A percentile compares a stretch with the other conserved stretches of the same genome.
These are phyloP conservation scores for Cryptops parisi DNA, from an alignment of 2,888 invertebrate species.

Conservation along the genomic window DNA sequence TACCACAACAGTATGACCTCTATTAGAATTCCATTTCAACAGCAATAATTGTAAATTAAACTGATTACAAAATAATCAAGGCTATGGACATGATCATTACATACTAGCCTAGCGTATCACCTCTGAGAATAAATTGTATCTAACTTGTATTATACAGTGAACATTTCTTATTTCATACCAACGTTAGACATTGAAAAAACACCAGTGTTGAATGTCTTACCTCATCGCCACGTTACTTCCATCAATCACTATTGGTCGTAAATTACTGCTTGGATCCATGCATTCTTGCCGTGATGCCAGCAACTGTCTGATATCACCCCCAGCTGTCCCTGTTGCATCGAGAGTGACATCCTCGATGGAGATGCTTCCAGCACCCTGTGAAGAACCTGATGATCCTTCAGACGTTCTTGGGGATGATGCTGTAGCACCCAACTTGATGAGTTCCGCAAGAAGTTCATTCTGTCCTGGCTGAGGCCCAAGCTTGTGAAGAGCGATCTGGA, in stretches of 20 bases:
- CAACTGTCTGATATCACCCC: neutral
- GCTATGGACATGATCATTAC: neutral
- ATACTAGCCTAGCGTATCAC: slow-evolving; percentile 5
- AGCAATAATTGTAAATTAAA: neutral
- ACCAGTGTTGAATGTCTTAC: slow-evolving; percentile 36
- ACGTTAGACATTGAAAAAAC: too few relatives aligned
- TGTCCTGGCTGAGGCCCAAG: slow-evolving; percentile 72
- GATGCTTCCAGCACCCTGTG: neutral
- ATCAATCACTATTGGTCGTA: slow-evolving; percentile 72
- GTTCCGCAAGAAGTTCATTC: slow-evolving; percentile 73
- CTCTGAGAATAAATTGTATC: neutral
- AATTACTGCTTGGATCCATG: slow-evolving; percentile 13
- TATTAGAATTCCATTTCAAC: neutral
- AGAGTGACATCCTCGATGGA: neutral
- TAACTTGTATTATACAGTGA: neutral
- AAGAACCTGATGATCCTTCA: neutral
- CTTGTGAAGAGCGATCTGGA: slow-evolving; percentile 64
- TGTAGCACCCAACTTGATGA: slow-evolving; percentile 52
- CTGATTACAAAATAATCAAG: slow-evolving; percentile 7
- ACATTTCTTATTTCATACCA: too few relatives aligned
- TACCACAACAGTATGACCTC: too few relatives aligned
- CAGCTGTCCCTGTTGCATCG: neutral
- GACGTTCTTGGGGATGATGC: neutral
- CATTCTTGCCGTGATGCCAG: neutral
- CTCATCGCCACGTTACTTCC: slow-evolving; percentile 92